These are phyloP conservation scores for Epinephelus awoara DNA, from an alignment of 2,797 vertebrate genomes.

Conservation along the genomic window DNA sequence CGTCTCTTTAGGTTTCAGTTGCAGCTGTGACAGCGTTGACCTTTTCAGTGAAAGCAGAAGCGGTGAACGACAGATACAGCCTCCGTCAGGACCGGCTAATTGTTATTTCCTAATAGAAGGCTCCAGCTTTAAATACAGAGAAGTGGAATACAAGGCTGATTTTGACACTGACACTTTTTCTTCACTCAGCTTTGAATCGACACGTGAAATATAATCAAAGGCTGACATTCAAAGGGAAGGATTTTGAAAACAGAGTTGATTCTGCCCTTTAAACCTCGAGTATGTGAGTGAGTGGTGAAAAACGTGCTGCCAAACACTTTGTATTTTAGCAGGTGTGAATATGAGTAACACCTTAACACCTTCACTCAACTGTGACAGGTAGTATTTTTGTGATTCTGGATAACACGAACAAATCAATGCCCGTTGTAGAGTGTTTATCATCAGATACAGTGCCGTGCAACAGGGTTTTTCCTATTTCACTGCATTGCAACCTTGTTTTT, in stretches of 20 bases:
- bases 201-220: constrained; percentile 5
- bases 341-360: too few relatives aligned
- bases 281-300: neutral
- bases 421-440: neutral
- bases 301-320: neutral
- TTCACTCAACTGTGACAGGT: too few relatives aligned
- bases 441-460: neutral
- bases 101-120: constrained; percentile 44
- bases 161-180: neutral
- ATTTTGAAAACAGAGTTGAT: neutral
- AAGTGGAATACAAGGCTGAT: neutral
- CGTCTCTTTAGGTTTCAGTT: constrained; percentile 55
- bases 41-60: constrained; percentile 58
- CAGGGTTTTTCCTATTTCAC: too few relatives aligned
- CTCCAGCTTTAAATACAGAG: neutral
- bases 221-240: neutral
- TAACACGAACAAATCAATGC: neutral
- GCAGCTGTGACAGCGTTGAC: constrained; percentile 66
- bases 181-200: neutral
- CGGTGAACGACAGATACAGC: constrained; percentile 34
- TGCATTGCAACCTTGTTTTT: too few relatives aligned
- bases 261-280: neutral
- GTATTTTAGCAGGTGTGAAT: neutral
- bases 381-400: too few relatives aligned
- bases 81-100: constrained; percentile 62